Percentiles rank a stretch among this genome's conserved stretches.
Conservation (phyloP, 2,113 vertebrate species). For the Percina caprodes region DNA sequence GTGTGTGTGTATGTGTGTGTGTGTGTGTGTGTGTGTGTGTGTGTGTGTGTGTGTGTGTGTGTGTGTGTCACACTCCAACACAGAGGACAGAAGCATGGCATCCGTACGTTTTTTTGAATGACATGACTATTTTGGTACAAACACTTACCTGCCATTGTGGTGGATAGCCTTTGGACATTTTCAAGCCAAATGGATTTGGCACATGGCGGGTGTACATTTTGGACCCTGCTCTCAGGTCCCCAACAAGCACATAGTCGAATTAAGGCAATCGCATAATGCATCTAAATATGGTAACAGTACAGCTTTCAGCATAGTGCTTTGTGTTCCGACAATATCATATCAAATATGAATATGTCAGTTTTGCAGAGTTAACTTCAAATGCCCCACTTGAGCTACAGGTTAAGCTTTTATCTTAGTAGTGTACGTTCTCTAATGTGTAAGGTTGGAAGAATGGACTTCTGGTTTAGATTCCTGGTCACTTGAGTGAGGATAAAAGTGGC, state of each 20-base stretch:
- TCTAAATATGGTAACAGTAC: neutral
- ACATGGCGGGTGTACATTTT: too few species aligned
- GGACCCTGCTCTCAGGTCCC: constrained; percentile 15
- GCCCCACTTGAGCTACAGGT: constrained; percentile 55
- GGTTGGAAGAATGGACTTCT: constrained; percentile 44
- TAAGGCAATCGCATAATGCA: constrained; percentile 1
- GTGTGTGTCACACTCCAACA: too few species aligned
- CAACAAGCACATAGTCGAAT: constrained; percentile 28
- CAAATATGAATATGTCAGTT: constrained; percentile 42
- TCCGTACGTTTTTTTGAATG: too few species aligned
- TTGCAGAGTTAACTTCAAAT: constrained; percentile 50
- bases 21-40: too few species aligned
- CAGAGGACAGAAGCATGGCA: too few species aligned
- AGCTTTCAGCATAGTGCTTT: neutral
- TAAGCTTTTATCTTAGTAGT: constrained; percentile 65
- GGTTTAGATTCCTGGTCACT: constrained; percentile 62
- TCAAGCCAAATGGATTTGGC: too few species aligned
- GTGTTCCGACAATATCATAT: constrained; percentile 10
- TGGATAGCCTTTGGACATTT: too few species aligned
- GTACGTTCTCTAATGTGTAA: constrained; percentile 47
- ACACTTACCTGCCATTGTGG: too few species aligned
- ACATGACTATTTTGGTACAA: too few species aligned
- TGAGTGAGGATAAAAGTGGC: constrained; percentile 68
- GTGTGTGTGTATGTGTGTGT: too few species aligned
- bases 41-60: too few species aligned